A percentile compares a stretch with the other conserved stretches of the same genome.
Conservation (phyloP, 2,113 vertebrate genomes). For the Gopherus evgoodei region DNA sequence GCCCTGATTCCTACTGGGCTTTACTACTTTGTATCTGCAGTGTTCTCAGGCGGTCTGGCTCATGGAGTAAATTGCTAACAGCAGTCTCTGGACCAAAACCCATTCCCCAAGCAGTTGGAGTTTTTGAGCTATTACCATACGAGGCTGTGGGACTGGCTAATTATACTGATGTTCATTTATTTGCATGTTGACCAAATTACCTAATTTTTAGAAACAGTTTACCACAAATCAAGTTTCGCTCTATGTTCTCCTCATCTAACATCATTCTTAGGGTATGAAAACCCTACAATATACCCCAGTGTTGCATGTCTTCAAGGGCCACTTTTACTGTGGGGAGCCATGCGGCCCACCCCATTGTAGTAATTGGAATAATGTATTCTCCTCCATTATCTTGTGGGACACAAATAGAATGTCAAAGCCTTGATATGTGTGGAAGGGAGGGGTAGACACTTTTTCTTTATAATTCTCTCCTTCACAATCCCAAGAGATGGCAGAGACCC, state of each 20-base stretch:
- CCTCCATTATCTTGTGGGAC: not conserved
- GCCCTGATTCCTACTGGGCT: not conserved
- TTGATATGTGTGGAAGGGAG: not conserved
- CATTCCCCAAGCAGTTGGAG: not conserved
- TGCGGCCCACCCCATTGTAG: not conserved
- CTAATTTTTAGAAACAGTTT: not conserved
- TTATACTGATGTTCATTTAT: not conserved
- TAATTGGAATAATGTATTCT: not conserved
- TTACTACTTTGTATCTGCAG: not conserved
- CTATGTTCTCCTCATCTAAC: not conserved
- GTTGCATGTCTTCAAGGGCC: not conserved
- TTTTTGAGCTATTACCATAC: not conserved
- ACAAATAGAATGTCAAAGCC: not conserved
- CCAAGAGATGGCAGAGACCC: not conserved
- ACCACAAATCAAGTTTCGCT: not conserved
- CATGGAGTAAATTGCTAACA: not conserved
- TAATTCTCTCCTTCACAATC: rapidly evolving
- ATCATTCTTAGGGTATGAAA: not conserved
- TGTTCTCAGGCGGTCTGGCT: not conserved
- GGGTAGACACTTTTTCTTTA: not conserved
- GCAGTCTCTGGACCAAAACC: not conserved
- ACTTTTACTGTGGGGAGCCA: not conserved
- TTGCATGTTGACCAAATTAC: not conserved
- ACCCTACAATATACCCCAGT: not conserved
- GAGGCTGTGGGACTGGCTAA: not conserved